Evolutionary conservation across 2,888 invertebrate genomes (phyloP), one percentile per base, ranked within the genome.

Genomic region (Theretra japonica): DNA sequence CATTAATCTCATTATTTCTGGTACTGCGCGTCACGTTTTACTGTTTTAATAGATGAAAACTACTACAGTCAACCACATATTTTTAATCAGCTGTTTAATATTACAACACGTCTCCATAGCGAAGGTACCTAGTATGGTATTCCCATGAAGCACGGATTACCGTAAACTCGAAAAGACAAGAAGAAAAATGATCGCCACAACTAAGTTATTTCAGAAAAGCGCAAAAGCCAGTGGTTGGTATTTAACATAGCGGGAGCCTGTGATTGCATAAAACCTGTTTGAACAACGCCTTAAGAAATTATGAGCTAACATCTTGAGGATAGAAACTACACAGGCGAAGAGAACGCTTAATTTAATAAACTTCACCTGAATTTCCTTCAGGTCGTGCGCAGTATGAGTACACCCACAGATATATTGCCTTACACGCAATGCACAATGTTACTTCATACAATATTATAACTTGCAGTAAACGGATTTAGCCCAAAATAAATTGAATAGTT

Each of bases 181-280:
- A 33, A 25, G 23, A 28, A 56, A 53, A 53, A 57, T 56, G 33
- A 25, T 56, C 56, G 56, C 53, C 23, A 41, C 17, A 21, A 33
- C 23, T 48, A 15, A 65, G 25, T 68, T 74, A 76, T 74, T 74
- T 57, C 59, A 71, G 68, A 74, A 74, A 74, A 77, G 77, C 77
- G 77, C 82, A 84, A 85, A 83, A 73, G 83, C 74, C 81, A 85
- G 82, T 81, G 74, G 84, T 86, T 87, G 86, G 78, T 85, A 88
- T 88, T 88, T 84, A 83, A 81, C 75, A 70, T 73, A 74, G 74
- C 79, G 70, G 73, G 59, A 50, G 68, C 48, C 77, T 73, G 75
- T 78, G 79, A 81, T 82, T 83, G 80, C 80, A 77, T 80, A 78
- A 79, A 84, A 85, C 86, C 80, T 76, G 86, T 82, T 86, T 77